Conservation (phyloP, 2,797 vertebrate genomes). For the Adelosebastes latens region DNA sequence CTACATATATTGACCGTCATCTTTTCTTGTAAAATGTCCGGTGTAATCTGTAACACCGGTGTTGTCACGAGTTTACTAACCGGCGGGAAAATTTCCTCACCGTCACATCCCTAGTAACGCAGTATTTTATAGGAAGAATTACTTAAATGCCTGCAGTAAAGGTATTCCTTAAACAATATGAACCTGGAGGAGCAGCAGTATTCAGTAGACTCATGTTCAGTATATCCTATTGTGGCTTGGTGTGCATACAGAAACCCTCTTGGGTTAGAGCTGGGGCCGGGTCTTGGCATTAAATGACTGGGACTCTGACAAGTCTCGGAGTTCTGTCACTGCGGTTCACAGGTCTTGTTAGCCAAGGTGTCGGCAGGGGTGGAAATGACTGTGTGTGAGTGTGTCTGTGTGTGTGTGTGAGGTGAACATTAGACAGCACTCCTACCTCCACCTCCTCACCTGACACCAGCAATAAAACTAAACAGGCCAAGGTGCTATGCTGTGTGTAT, state of each 20-base stretch:
- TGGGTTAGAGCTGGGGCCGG: conserved; percentile 63
- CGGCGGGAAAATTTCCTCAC: too few species aligned
- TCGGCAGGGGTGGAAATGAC: conserved; percentile 77
- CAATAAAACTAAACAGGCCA: conserved; percentile 87
- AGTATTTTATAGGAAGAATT: not conserved
- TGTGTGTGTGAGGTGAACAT: conserved; percentile 73
- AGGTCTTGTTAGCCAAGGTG: conserved; percentile 81
- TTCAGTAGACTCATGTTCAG: conserved; percentile 40
- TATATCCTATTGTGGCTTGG: conserved; percentile 48
- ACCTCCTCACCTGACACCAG: conserved; percentile 85
- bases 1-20: too few species aligned
- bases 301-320: conserved; percentile 78
- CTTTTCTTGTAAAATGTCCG: too few species aligned
- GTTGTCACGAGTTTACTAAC: too few species aligned
- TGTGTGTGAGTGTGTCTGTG: conserved; percentile 69
- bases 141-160: not conserved
- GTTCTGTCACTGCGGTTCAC: conserved; percentile 81
- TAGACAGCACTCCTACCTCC: conserved; percentile 82
- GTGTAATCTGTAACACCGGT: too few species aligned
- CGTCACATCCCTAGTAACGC: not conserved
- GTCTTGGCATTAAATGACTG: conserved; percentile 79
- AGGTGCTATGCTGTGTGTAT: conserved; percentile 67
- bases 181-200: conserved; percentile 35
- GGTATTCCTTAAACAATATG: conserved; percentile 21
- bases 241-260: conserved; percentile 70